Conservation (phyloP, 2,113 vertebrate species). For the Lucifuga dentata region DNA sequence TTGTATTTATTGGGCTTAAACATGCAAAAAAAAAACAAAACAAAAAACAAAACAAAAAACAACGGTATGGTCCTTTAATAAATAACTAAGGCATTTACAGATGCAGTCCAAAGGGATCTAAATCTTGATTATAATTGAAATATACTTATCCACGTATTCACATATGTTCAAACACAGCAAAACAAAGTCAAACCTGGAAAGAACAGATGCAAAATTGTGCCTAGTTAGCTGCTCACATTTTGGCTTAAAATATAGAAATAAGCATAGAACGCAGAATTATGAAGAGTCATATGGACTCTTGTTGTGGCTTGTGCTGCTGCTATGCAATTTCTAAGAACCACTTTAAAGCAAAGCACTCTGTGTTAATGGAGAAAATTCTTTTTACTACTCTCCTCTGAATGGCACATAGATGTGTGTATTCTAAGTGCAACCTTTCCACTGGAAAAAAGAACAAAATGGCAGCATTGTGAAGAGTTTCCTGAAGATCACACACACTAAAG, state of each 20-base stretch:
- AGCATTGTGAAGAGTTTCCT: not conserved
- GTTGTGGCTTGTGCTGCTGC: conserved; percentile 21
- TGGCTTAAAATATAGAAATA: conserved; percentile 41
- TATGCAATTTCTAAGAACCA: conserved; percentile 17
- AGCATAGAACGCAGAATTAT: conserved; percentile 26
- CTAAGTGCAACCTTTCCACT: conserved; percentile 1
- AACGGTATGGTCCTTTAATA: too few species aligned
- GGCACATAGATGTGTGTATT: conserved; percentile 30
- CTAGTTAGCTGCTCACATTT: conserved; percentile 47
- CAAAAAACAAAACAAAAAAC: too few species aligned
- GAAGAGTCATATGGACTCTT: conserved; percentile 41
- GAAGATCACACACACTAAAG: not conserved
- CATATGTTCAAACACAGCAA: too few species aligned
- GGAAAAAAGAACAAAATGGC: not conserved
- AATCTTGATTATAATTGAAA: too few species aligned
- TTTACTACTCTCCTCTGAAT: conserved; percentile 20
- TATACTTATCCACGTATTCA: too few species aligned
- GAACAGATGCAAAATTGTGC: conserved; percentile 10
- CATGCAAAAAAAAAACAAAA: too few species aligned
- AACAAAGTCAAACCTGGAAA: too few species aligned
- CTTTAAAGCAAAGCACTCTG: conserved; percentile 18
- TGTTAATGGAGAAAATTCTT: conserved; percentile 26
- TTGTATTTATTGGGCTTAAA: too few species aligned
- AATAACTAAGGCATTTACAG: too few species aligned
- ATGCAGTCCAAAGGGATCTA: too few species aligned